Percentiles rank a stretch among this genome's conserved stretches.
phyloP scores from a whole-genome alignment of 2,797 vertebrate genomes.

The Protonibea diacanthus region DNA sequence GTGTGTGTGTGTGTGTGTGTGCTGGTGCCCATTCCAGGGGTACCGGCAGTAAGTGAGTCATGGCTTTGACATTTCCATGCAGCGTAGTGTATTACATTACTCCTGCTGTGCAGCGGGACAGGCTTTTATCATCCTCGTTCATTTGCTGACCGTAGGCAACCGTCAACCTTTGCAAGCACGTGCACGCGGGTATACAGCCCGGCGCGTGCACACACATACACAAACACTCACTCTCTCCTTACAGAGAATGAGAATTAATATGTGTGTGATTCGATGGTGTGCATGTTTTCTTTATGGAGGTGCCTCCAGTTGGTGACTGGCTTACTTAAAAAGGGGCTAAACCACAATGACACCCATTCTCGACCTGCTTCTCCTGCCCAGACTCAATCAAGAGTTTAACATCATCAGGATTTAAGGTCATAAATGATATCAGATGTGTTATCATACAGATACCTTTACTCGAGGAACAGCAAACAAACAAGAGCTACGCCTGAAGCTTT shows the following conservation, averaged over 20 bases:
- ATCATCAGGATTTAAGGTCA: background rate
- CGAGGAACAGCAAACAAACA: background rate
- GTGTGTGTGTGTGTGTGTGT: slow-evolving; percentile 56
- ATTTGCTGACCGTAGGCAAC: slow-evolving; percentile 68
- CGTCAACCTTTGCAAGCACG: slow-evolving; percentile 63
- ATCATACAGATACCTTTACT: background rate
- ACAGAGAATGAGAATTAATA: background rate
- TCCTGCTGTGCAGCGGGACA: slow-evolving; percentile 67
- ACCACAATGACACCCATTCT: background rate
- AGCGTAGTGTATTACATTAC: slow-evolving; percentile 66
- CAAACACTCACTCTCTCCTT: slow-evolving; percentile 5
- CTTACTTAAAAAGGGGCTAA: background rate
- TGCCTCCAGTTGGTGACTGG: background rate
- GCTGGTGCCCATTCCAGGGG: slow-evolving; percentile 52
- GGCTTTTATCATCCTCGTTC: slow-evolving; percentile 69
- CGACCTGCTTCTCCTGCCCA: background rate
- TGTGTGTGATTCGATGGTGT: slow-evolving; percentile 10
- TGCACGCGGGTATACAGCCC: slow-evolving; percentile 8
- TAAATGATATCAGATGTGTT: background rate
- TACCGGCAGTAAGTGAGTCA: slow-evolving; percentile 73
- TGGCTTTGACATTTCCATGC: slow-evolving; percentile 79
- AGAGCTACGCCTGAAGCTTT: background rate
- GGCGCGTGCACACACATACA: slow-evolving; percentile 10
- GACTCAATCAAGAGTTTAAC: background rate
- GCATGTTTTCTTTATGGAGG: background rate